These are phyloP conservation scores for Leptopilina myrica DNA, from an alignment of 2,888 invertebrate genomes.

Conservation along the genomic window DNA sequence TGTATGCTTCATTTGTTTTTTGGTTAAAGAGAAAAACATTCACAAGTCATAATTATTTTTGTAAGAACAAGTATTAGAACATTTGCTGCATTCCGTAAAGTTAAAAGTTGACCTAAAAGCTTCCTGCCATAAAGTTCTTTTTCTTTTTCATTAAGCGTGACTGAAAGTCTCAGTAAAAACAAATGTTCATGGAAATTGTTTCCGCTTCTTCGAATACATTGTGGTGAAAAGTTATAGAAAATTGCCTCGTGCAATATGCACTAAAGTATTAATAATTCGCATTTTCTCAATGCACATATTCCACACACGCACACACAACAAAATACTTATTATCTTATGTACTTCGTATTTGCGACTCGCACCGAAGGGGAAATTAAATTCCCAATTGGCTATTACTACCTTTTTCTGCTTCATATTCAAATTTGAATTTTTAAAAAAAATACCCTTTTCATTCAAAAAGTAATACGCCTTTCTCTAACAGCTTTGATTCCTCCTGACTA, in stretches of 20 bases:
- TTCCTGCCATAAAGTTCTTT: neutral
- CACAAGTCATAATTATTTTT: neutral
- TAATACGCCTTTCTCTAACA: neutral
- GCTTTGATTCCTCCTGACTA: neutral
- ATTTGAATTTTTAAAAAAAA: neutral
- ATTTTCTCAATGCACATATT: neutral
- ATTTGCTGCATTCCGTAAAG: neutral
- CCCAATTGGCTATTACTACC: neutral
- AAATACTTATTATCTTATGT: neutral
- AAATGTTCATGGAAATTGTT: slow-evolving; percentile 24
- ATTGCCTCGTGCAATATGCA: neutral
- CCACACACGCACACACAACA: too few relatives aligned
- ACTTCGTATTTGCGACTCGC: neutral
- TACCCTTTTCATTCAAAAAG: neutral
- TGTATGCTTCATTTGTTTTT: too few relatives aligned
- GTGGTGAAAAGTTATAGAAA: slow-evolving; percentile 22
- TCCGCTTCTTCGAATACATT: slow-evolving; percentile 10
- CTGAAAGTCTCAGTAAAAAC: neutral
- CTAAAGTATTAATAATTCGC: neutral
- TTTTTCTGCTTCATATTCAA: neutral
- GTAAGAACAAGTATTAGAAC: neutral
- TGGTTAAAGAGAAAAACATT: too few relatives aligned
- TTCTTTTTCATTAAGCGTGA: neutral
- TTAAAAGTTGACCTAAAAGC: neutral
- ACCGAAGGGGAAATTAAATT: neutral